Base-by-base conservation (phyloP, 2,797 vertebrate species). In the Borostomias antarcticus region DNA sequence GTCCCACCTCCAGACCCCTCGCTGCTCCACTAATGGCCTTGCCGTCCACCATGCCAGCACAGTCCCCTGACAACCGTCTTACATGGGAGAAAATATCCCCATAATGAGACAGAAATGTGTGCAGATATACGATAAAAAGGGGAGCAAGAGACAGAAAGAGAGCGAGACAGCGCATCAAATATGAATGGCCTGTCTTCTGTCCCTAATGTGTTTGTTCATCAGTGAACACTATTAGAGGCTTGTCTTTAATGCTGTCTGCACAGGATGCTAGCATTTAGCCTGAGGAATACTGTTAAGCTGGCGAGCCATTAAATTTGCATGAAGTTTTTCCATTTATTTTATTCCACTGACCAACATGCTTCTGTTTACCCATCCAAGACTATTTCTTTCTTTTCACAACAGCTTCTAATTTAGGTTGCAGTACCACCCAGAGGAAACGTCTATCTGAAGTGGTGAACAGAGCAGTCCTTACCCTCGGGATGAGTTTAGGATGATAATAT, bases 121-220 rank as follows among this genome's bases (percentile, higher is more conserved):
- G 75, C 80, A 82, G 78, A 82, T 85, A 83, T 74, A 78, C 71
- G n/a, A 58, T 56, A 58, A 61, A 28, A 50, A 45, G 51, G 33
- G 75, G 68, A 61, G 66, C 73, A 45, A 30, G 61, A 69, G 62
- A 40, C 50, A 9, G 48, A 75, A 85, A 89, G 37, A 64, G 26
- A 48, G 61, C 81, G 11, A 17, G 43, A 52, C 17, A 75, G 79
- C 78, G 21, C 87, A 88, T 91, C 83, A 90, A 88, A 89, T 86
- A 87, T 86, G 76, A 84, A 89, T 87, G 77, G 63, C 48, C 77
- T 76, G 70, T 84, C 80, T 75, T 32, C 68, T 79, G 67, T 69
- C 33, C 54, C 83, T 91, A 91, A 93, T 92, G 91, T 87, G 83
- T 87, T 90, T 85, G 86, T 86, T 84, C 89, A 88, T 91, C 86